phyloP scores from a whole-genome alignment of 2,888 invertebrate genomes.

The Hartigia nigra region DNA sequence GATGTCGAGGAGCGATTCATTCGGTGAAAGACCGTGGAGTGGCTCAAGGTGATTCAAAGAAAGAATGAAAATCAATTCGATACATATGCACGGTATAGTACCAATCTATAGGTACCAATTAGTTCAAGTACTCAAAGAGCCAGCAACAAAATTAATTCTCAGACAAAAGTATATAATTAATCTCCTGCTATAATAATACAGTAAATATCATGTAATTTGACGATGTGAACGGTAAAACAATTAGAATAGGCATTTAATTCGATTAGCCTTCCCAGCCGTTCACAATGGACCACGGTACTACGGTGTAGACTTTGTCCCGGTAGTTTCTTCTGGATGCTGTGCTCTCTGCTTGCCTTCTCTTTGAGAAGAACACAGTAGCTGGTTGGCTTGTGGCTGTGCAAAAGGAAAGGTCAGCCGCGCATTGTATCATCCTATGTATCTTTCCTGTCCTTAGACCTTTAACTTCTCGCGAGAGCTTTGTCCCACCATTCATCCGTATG shows the following conservation, averaged over 20 bases:
- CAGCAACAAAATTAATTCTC: background rate
- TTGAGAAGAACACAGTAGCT: slow-evolving; percentile 1
- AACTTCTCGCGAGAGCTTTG: slow-evolving; percentile 1
- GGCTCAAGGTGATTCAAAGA: background rate
- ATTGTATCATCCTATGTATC: slow-evolving; percentile 8
- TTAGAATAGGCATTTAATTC: slow-evolving; percentile 5
- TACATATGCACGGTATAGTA: background rate
- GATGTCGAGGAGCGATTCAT: background rate
- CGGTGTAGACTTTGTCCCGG: background rate
- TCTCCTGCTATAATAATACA: background rate
- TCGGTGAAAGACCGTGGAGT: background rate
- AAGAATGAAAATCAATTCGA: background rate
- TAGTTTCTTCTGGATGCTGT: background rate
- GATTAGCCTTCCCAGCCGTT: background rate
- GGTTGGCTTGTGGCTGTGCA: background rate
- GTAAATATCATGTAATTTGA: background rate
- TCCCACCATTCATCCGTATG: slow-evolving; percentile 2
- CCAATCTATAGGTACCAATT: background rate
- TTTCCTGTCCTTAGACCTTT: slow-evolving; percentile 4
- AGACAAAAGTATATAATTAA: background rate
- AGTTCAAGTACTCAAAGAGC: background rate
- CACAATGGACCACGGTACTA: background rate
- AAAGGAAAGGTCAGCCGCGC: slow-evolving; percentile 6
- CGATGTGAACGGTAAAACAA: background rate
- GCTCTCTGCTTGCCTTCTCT: background rate